Evolutionary conservation across 2,797 vertebrate species (phyloP), one percentile per base, ranked within the genome.

Genomic region (Lerista edwardsae): DNA sequence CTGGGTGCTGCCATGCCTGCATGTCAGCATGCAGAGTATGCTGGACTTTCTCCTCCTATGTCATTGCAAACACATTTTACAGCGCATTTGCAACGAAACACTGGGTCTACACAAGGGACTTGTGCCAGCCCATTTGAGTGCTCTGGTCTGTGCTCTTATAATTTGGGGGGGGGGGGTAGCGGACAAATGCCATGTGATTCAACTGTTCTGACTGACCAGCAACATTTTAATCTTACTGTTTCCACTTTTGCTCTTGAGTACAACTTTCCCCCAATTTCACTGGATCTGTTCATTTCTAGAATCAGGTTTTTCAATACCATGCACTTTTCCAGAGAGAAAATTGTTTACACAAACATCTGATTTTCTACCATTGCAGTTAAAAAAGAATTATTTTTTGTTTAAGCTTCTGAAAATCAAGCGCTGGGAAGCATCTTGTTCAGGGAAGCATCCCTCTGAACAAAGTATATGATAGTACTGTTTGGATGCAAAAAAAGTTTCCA

Each of bases 401-500:
- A 9, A 29, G 57, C 3, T 79, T 2, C 6, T 57, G 15, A 57
- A 57, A 57, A 57, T 57, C 47, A 47, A 78, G 62, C 4, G 21
- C 15, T 2, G 55, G 55, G 55, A 57, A 21, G 21, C n/a, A n/a
- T n/a, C n/a, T n/a, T n/a, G n/a, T n/a, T n/a, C 6, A 6, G 55
- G 55, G 59, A 61, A 61, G 23, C 4, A 90, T 67, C n/a, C 61
- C 80, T 72, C 7, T 12, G 3, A n/a, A 64, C 78, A 80, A 88
- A 4, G 23, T n/a, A 55, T 80, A 86, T 86, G 12, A 2, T 4
- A 91, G 17, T 68, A 19, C 1, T 75, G 62, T 61, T 71, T 31
- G 39, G 6, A n/a, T 85, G 23, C 79, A 29, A 87, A 93, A 87
- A 59, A 61, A 21, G 2, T 7, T 59, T 31, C 12, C 5, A 73